Conservation (phyloP, 2,113 vertebrate genomes). For the Phainopepla nitens region DNA sequence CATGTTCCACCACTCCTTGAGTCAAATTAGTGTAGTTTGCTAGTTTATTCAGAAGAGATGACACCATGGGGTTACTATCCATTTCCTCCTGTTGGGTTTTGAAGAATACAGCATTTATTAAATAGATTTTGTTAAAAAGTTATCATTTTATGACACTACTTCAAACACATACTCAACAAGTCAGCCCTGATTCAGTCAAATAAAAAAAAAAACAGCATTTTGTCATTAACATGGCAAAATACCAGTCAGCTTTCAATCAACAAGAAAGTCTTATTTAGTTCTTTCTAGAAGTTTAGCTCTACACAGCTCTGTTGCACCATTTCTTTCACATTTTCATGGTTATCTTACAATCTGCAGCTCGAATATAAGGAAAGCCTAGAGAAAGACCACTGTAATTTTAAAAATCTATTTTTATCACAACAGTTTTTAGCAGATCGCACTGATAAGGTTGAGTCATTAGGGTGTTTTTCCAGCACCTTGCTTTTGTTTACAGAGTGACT, state of each 20-base stretch:
- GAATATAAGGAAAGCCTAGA: background rate
- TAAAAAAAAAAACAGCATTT: background rate
- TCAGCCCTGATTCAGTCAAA: background rate
- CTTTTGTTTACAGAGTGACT: background rate
- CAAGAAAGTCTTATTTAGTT: background rate
- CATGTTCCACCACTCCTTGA: conserved; percentile 93
- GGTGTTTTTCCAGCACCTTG: background rate
- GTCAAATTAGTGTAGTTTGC: conserved; percentile 96
- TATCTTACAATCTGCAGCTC: background rate
- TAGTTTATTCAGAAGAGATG: conserved; percentile 92
- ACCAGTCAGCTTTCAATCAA: background rate
- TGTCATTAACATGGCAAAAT: background rate
- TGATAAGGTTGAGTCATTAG: background rate
- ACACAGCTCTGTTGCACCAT: background rate
- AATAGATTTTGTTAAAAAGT: background rate
- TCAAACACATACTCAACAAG: background rate
- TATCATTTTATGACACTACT: background rate
- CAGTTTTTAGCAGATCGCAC: background rate
- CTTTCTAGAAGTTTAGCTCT: background rate
- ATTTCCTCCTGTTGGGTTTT: conserved; percentile 87
- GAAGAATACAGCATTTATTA: background rate
- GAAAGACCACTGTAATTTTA: background rate
- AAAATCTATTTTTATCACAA: background rate
- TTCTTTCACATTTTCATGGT: background rate
- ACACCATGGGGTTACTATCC: conserved; percentile 98